Conservation (phyloP, 1,140 invertebrate species). For the Drosophila watanabei region DNA sequence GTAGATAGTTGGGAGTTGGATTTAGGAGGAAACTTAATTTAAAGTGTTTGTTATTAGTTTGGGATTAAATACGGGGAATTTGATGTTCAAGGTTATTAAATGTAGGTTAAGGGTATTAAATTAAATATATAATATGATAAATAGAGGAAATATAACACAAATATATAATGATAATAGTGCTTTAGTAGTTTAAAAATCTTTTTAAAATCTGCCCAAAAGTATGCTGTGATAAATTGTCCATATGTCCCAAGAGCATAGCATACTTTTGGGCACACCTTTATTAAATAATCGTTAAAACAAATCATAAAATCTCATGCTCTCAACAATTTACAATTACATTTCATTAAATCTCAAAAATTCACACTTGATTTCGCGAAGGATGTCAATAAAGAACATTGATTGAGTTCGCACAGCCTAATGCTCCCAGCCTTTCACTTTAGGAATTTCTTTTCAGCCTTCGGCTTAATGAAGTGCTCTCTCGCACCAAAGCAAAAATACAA, state of each 20-base stretch:
- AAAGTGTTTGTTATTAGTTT: not conserved
- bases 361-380: not conserved
- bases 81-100: not conserved
- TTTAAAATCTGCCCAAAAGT: not conserved
- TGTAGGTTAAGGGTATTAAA: not conserved
- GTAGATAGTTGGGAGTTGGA: not conserved
- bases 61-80: not conserved
- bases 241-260: not conserved
- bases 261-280: not conserved
- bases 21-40: not conserved
- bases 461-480: conserved; percentile 23
- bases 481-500: not conserved
- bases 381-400: conserved; percentile 11
- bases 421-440: not conserved
- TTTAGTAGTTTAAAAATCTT: not conserved
- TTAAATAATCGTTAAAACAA: not conserved
- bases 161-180: too few relatives aligned
- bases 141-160: too few relatives aligned
- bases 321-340: not conserved
- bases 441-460: conserved; percentile 4
- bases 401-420: not conserved
- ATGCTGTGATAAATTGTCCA: not conserved
- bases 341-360: not conserved
- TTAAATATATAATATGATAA: not conserved
- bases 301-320: not conserved